A percentile compares a stretch with the other conserved stretches of the same genome.
phyloP scores from a whole-genome alignment of 2,888 invertebrate species.

The Drosophila testacea region DNA sequence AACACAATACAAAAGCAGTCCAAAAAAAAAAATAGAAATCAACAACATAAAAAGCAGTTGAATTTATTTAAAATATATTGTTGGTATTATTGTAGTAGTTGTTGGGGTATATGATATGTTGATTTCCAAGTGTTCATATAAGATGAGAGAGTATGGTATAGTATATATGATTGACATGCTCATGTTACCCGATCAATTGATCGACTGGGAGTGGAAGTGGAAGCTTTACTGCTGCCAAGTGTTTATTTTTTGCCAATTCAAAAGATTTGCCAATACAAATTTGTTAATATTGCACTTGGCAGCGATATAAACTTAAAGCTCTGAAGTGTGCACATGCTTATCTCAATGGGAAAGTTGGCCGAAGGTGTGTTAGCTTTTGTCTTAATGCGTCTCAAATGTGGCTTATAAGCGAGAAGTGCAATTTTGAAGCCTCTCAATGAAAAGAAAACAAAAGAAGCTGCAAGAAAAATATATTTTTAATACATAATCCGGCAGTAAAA shows the following conservation, averaged over 20 bases:
- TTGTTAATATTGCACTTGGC: constrained; percentile 57
- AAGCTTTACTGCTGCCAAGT: constrained; percentile 44
- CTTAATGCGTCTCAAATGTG: constrained; percentile 16
- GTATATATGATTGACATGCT: constrained; percentile 55
- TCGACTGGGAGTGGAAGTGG: constrained; percentile 50
- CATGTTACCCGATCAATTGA: constrained; percentile 52
- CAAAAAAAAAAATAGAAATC: constrained; percentile 20
- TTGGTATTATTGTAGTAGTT: constrained; percentile 1
- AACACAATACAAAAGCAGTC: constrained; percentile 41
- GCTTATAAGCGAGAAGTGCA: constrained; percentile 5
- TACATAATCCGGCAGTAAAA: no score
- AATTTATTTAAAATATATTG: constrained; percentile 54
- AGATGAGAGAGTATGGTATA: background rate
- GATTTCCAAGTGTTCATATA: constrained; percentile 44
- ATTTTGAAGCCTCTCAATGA: background rate
- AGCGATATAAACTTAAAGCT: constrained; percentile 16
- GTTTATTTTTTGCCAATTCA: constrained; percentile 34
- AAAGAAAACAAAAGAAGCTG: no score
- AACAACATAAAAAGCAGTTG: constrained; percentile 48
- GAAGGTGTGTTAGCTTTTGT: constrained; percentile 37
- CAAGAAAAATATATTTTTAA: no score
- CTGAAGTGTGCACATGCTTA: constrained; percentile 39
- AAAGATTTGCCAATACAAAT: constrained; percentile 37
- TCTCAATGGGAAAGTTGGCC: constrained; percentile 24
- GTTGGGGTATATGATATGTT: constrained; percentile 36